Percentiles rank a stretch among this genome's conserved stretches.
Evolutionary conservation across 2,113 vertebrate genomes (phyloP).

Genomic region (Aptenodytes patagonicus): DNA sequence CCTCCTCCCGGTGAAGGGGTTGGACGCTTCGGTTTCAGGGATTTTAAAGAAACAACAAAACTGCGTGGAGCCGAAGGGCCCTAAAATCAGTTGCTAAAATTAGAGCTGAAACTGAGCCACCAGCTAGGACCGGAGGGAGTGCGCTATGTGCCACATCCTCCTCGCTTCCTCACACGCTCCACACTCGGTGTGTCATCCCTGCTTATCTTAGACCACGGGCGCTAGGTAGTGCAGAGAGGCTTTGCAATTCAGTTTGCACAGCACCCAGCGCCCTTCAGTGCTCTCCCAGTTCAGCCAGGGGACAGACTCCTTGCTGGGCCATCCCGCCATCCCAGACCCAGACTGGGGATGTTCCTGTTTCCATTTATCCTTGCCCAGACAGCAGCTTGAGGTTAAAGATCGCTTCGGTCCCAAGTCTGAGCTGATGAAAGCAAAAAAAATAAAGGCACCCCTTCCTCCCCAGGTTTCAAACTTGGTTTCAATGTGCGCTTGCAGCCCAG

Average conservation of each 20-base stretch:
- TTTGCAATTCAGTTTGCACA: background rate
- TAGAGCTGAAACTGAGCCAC: slow-evolving; percentile 54
- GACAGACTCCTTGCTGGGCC: background rate
- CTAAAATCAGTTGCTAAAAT: slow-evolving; percentile 47
- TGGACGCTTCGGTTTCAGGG: rapidly evolving
- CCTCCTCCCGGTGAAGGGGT: background rate
- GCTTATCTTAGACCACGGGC: slow-evolving; percentile 8
- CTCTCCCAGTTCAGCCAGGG: background rate
- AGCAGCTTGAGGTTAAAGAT: background rate
- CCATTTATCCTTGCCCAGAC: background rate
- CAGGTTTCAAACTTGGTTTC: background rate
- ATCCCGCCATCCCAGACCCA: background rate
- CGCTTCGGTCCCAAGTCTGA: rapidly evolving
- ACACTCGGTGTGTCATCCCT: slow-evolving; percentile 16
- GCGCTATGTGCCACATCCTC: slow-evolving; percentile 50
- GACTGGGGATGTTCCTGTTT: background rate
- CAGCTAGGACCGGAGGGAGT: background rate
- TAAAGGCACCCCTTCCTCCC: background rate
- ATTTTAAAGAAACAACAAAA: slow-evolving; percentile 40
- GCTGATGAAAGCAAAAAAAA: background rate
- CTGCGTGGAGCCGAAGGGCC: background rate
- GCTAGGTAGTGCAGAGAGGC: background rate
- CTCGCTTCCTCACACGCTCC: slow-evolving; percentile 45
- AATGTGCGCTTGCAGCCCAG: background rate
- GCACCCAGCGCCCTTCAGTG: rapidly evolving